These are phyloP conservation scores for Chelon auratus DNA, from an alignment of 2,797 vertebrate species.

Conservation along the genomic window DNA sequence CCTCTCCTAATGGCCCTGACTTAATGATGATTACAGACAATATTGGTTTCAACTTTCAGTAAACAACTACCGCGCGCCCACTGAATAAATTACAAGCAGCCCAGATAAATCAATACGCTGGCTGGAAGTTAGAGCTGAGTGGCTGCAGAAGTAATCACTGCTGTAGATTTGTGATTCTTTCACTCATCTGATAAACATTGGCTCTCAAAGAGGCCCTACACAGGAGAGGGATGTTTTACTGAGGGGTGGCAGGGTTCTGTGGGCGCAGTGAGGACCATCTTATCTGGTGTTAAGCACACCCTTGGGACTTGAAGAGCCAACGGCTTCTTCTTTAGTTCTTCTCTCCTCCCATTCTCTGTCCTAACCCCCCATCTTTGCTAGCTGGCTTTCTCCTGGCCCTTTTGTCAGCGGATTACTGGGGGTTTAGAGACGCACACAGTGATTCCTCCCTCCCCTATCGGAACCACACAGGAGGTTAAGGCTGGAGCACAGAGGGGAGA, in stretches of 20 bases:
- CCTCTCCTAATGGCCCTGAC: slow-evolving; percentile 64
- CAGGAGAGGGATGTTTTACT: slow-evolving; percentile 29
- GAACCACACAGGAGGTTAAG: slow-evolving; percentile 76
- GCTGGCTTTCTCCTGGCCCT: slow-evolving; percentile 65
- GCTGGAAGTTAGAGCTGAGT: slow-evolving; percentile 51
- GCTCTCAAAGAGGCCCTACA: slow-evolving; percentile 23
- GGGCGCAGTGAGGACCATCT: slow-evolving; percentile 47
- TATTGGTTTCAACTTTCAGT: slow-evolving; percentile 76
- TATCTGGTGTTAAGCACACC: slow-evolving; percentile 69
- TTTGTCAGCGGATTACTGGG: slow-evolving; percentile 77
- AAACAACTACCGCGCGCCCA: slow-evolving; percentile 61
- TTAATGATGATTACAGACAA: slow-evolving; percentile 80
- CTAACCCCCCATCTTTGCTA: slow-evolving; percentile 52
- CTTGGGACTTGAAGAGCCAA: slow-evolving; percentile 56
- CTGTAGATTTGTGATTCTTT: slow-evolving; percentile 26
- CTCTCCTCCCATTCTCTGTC: slow-evolving; percentile 71
- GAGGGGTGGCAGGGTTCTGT: slow-evolving; percentile 9
- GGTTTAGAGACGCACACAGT: slow-evolving; percentile 67
- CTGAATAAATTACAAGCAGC: slow-evolving; percentile 63
- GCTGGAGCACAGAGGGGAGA: slow-evolving; percentile 66
- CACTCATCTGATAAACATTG: slow-evolving; percentile 42
- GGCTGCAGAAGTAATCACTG: slow-evolving; percentile 41
- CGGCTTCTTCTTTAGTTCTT: slow-evolving; percentile 65
- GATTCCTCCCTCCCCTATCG: slow-evolving; percentile 65
- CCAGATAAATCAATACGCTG: slow-evolving; percentile 63